Evolutionary conservation across 1,140 invertebrate genomes (phyloP), one percentile per base, ranked within the genome.

Genomic region (Cyrtorhinus lividipennis): DNA sequence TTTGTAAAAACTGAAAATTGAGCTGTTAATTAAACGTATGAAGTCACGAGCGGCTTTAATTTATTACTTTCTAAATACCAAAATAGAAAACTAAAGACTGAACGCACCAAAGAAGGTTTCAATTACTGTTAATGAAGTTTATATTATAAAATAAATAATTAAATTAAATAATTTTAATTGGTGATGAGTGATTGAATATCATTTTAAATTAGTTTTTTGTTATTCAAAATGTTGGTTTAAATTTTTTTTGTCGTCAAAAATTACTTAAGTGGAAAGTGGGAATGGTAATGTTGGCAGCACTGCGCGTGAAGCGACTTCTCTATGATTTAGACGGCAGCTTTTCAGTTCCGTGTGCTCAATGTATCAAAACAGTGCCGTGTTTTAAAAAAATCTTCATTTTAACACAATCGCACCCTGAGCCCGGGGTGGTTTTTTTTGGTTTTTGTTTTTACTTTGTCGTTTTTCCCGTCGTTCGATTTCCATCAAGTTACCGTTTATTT

Each of bases 1-100:
- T n/a, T n/a, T n/a, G n/a, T n/a, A n/a, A n/a, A n/a, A n/a, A n/a
- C n/a, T n/a, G n/a, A n/a, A n/a, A n/a, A n/a, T n/a, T 18, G 15
- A 18, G 48, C 48, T 5, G 22, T 56, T 23, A 18, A 56, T 56
- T 30, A 26, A 46, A 56, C 26, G 3, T 27, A 22, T 24, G 45
- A 53, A 26, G 24, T 44, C 22, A 62, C 25, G 20, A 62, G 24
- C 24, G 25, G 23, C 26, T 24, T 20, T 27, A 59, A 24, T 30
- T 59, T 57, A 59, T 23, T 45, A 63, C 62, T 63, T 63, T 63
- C 62, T 63, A 63, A 62, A 62, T 53, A 63, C 56, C 56, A 63
- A 63, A 63, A 59, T 59, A 58, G 56, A 63, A 59, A 63, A 63
- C 25, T 27, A 26, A 59, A 59, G 24, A 59, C 53, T 46, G 30